phyloP scores from a whole-genome alignment of 2,888 invertebrate genomes.

The Cerastis leucographa region DNA sequence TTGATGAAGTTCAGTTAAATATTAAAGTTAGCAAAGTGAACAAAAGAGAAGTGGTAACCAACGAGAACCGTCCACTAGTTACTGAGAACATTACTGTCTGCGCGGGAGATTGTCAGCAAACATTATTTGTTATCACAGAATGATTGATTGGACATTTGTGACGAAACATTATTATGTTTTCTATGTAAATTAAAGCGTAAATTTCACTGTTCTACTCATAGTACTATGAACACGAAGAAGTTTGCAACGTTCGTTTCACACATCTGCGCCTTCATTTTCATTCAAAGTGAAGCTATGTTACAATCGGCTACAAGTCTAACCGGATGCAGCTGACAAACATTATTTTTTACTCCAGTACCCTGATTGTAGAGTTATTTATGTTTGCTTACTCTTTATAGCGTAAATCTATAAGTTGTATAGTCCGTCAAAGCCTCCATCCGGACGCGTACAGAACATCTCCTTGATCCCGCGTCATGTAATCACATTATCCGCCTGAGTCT shows the following conservation, averaged over 20 bases:
- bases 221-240: not conserved
- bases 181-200: not conserved
- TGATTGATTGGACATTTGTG: not conserved
- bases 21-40: constrained; percentile 16
- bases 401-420: not conserved
- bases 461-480: constrained; percentile 5
- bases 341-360: not conserved
- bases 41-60: not conserved
- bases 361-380: not conserved
- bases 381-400: not conserved
- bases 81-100: not conserved
- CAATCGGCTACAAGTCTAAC: not conserved
- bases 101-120: not conserved
- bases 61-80: not conserved
- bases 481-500: constrained; percentile 12
- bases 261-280: not conserved
- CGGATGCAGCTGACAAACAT: not conserved
- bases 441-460: not conserved
- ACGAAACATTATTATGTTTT: not conserved
- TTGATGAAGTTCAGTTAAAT: constrained; percentile 31
- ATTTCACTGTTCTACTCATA: not conserved
- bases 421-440: not conserved
- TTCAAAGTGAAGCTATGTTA: not conserved
- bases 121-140: not conserved
- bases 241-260: not conserved